Evolutionary conservation across 2,113 vertebrate species (phyloP).

Genomic region (Zosterops japonicus): DNA sequence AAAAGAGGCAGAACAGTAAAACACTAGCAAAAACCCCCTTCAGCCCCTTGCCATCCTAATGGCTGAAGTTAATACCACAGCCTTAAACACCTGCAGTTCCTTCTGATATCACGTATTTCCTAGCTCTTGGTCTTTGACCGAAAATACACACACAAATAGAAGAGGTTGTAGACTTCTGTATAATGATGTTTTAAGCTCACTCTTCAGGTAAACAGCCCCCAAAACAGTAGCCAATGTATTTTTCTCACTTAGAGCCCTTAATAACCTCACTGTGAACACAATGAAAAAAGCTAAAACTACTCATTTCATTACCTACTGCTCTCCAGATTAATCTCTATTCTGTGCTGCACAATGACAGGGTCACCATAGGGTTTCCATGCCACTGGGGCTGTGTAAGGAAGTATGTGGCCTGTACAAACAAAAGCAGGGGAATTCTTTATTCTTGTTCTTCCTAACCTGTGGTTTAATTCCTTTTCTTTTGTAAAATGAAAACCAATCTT

Average conservation of each 20-base stretch:
- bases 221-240: constrained; percentile 27
- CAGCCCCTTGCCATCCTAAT: background rate
- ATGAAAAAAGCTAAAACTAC: constrained; percentile 32
- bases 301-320: constrained; percentile 50
- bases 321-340: constrained; percentile 54
- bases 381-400: constrained; percentile 2
- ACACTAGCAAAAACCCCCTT: background rate
- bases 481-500: constrained; percentile 28
- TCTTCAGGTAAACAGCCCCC: background rate
- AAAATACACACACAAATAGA: background rate
- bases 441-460: constrained; percentile 30
- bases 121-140: background rate
- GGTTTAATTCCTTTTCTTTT: constrained; percentile 53
- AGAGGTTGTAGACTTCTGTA: background rate
- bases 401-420: background rate
- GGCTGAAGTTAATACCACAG: background rate
- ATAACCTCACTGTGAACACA: constrained; percentile 12
- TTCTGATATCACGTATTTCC: background rate
- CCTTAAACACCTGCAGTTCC: background rate
- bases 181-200: constrained; percentile 33
- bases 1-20: background rate
- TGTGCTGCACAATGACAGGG: constrained; percentile 28
- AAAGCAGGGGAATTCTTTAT: constrained; percentile 48
- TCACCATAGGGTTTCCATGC: constrained; percentile 38
- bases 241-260: constrained; percentile 33